Conservation (phyloP, 2,797 vertebrate species). For the Pseudotriccus pelzelni region DNA sequence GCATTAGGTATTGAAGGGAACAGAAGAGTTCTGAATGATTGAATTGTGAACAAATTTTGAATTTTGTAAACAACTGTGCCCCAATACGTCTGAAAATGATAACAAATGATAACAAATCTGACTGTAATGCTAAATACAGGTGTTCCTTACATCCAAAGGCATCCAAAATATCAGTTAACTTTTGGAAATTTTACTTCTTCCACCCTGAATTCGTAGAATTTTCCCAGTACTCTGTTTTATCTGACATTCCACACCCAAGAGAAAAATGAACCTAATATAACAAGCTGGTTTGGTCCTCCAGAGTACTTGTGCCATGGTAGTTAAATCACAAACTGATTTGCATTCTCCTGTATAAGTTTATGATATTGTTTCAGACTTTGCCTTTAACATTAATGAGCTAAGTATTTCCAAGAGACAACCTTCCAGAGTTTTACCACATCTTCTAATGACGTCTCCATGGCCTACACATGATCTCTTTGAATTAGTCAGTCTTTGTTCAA, state of each 20-base stretch:
- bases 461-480: neutral
- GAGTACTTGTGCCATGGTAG: neutral
- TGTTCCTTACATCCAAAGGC: neutral
- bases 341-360: conserved; percentile 3
- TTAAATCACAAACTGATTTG: conserved; percentile 11
- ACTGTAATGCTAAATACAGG: neutral
- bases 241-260: neutral
- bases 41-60: neutral
- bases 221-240: neutral
- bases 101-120: neutral
- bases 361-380: neutral
- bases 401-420: conserved; percentile 23
- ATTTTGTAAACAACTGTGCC: neutral
- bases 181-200: neutral
- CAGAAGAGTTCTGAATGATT: neutral
- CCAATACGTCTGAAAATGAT: accelerated
- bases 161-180: neutral
- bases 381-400: conserved; percentile 46
- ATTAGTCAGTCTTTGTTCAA: neutral
- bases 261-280: neutral
- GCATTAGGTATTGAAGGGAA: neutral
- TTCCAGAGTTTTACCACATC: neutral
- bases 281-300: neutral
- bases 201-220: neutral
- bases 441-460: neutral